phyloP scores from a whole-genome alignment of 2,797 vertebrate genomes.

The Bradypus variegatus region DNA sequence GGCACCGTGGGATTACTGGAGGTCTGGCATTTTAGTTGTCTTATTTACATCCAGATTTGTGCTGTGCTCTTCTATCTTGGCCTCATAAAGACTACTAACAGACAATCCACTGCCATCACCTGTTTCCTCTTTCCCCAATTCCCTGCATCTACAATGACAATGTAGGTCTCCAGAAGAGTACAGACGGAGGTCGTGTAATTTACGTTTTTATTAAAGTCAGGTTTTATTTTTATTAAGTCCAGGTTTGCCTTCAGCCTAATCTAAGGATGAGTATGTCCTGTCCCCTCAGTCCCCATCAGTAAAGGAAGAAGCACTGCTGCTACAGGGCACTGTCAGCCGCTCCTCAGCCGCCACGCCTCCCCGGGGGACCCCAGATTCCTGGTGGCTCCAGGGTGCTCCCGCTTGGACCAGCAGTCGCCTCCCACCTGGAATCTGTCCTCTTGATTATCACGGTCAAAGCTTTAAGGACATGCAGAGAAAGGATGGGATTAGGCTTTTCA shows the following conservation, averaged over 20 bases:
- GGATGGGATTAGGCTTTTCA: too few relatives aligned
- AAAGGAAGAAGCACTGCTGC: not conserved
- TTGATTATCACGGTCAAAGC: too few relatives aligned
- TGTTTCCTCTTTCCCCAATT: not conserved
- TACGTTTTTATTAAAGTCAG: not conserved
- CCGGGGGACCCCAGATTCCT: too few relatives aligned
- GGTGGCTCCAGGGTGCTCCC: too few relatives aligned
- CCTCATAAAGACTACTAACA: not conserved
- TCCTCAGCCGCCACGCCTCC: not conserved
- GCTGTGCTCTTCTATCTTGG: not conserved
- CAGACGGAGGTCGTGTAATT: not conserved
- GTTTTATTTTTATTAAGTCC: not conserved
- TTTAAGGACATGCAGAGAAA: too few relatives aligned
- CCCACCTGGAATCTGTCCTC: too few relatives aligned
- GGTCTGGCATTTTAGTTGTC: not conserved
- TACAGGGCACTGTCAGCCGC: not conserved
- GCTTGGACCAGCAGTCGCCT: too few relatives aligned
- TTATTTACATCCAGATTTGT: not conserved
- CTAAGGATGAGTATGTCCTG: too few relatives aligned
- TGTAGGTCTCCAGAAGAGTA: not conserved
- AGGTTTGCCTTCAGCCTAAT: not conserved
- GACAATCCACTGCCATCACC: not conserved
- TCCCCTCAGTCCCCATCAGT: too few relatives aligned
- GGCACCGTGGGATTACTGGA: not conserved
- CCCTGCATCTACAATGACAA: not conserved